phyloP scores from a whole-genome alignment of 2,797 vertebrate species.

The Hybognathus amarus region DNA sequence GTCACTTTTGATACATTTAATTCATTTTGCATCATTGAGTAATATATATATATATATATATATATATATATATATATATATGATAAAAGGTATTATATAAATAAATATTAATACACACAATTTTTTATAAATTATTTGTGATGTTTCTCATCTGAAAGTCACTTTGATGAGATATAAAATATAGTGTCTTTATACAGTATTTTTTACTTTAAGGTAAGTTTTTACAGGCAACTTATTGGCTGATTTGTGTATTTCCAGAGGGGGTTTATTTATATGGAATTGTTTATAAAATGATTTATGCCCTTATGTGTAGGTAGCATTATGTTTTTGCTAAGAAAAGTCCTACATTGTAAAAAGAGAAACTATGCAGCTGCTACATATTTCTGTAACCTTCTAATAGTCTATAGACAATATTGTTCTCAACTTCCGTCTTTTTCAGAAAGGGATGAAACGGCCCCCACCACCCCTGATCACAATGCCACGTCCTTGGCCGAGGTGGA shows the following conservation, averaged over 20 bases:
- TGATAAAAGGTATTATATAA: too few species aligned
- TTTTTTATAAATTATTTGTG: neutral
- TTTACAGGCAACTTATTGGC: neutral
- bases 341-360: neutral
- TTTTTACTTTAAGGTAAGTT: neutral
- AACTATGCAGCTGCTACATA: neutral
- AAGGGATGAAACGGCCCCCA: slow-evolving; percentile 80
- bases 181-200: neutral
- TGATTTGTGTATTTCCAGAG: neutral
- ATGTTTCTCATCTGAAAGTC: neutral
- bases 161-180: neutral
- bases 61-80: too few species aligned
- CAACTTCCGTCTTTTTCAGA: slow-evolving; percentile 76
- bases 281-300: neutral
- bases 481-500: slow-evolving; percentile 89
- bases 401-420: neutral
- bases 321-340: neutral
- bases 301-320: neutral
- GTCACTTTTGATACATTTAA: too few species aligned
- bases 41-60: too few species aligned
- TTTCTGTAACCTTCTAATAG: neutral
- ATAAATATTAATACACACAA: too few species aligned
- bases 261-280: neutral
- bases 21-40: too few species aligned
- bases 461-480: slow-evolving; percentile 83